Evolutionary conservation across 2,888 invertebrate species (phyloP).

Genomic region (Eupithecia subumbrata): DNA sequence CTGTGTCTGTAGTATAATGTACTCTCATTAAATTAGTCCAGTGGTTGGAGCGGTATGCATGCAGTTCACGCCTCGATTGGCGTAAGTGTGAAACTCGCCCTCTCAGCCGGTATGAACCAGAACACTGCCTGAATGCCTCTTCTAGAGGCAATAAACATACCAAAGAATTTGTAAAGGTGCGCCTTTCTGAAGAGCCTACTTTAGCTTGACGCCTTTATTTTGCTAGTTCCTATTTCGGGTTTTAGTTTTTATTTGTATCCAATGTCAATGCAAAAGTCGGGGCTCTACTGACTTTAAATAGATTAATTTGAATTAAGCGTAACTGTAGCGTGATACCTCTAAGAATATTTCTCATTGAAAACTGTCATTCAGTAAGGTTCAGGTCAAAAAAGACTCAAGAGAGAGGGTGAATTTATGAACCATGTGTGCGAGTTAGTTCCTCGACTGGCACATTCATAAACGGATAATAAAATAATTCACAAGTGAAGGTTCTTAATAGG

Average conservation of each 20-base stretch:
- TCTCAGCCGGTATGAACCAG: constrained; percentile 60
- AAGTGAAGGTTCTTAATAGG: not conserved
- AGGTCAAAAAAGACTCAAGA: not conserved
- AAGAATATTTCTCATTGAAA: not conserved
- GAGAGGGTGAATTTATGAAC: not conserved
- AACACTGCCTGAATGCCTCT: constrained; percentile 74
- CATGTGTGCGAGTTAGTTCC: not conserved
- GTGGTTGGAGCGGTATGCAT: constrained; percentile 77
- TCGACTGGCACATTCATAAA: not conserved
- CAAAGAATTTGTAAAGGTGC: constrained; percentile 52
- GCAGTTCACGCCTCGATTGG: constrained; percentile 72
- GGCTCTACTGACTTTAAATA: not conserved
- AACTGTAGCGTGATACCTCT: not conserved
- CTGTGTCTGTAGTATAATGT: constrained; percentile 57
- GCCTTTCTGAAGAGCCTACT: constrained; percentile 51
- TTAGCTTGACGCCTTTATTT: constrained; percentile 43
- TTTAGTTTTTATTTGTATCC: not conserved
- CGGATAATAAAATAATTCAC: not conserved
- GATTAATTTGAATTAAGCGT: not conserved
- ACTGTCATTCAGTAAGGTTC: not conserved
- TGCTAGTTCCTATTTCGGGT: not conserved
- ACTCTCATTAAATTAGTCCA: constrained; percentile 81
- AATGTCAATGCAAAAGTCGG: not conserved
- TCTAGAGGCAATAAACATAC: constrained; percentile 72
- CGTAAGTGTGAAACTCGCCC: constrained; percentile 79